phyloP scores from a whole-genome alignment of 2,797 vertebrate species.

The Chelonia mydas region DNA sequence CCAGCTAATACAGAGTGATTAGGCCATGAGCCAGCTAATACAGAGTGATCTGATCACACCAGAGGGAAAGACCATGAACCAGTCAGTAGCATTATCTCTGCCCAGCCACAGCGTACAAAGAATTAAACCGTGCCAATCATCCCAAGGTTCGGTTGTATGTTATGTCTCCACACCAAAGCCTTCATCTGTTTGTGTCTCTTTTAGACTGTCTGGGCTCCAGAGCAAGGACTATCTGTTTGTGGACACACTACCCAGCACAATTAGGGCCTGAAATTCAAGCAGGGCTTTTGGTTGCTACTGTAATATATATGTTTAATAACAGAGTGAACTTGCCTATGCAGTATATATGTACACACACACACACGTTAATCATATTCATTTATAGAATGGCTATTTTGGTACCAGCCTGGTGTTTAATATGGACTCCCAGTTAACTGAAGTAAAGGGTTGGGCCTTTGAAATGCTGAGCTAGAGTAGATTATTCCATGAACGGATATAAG shows the following conservation, averaged over 20 bases:
- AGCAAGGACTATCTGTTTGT: slow-evolving; percentile 42
- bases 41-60: slow-evolving; percentile 2
- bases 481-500: neutral
- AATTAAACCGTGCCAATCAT: slow-evolving; percentile 61
- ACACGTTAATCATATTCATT: neutral
- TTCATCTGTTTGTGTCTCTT: neutral
- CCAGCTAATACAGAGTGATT: neutral
- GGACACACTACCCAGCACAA: slow-evolving; percentile 49
- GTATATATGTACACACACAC: neutral
- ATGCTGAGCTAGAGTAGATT: neutral
- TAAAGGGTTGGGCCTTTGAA: neutral
- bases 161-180: slow-evolving; percentile 62
- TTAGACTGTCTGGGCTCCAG: neutral
- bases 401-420: slow-evolving; percentile 45
- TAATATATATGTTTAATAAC: neutral
- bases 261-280: slow-evolving; percentile 38
- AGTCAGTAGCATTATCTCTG: slow-evolving; percentile 59
- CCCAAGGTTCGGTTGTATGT: slow-evolving; percentile 51
- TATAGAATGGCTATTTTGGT: neutral
- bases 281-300: neutral
- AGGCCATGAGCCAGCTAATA: slow-evolving; percentile 54
- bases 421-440: neutral
- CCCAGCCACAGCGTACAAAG: slow-evolving; percentile 63
- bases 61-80: slow-evolving; percentile 40
- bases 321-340: neutral